phyloP scores from a whole-genome alignment of 2,113 vertebrate genomes.

The Elanoides forficatus region DNA sequence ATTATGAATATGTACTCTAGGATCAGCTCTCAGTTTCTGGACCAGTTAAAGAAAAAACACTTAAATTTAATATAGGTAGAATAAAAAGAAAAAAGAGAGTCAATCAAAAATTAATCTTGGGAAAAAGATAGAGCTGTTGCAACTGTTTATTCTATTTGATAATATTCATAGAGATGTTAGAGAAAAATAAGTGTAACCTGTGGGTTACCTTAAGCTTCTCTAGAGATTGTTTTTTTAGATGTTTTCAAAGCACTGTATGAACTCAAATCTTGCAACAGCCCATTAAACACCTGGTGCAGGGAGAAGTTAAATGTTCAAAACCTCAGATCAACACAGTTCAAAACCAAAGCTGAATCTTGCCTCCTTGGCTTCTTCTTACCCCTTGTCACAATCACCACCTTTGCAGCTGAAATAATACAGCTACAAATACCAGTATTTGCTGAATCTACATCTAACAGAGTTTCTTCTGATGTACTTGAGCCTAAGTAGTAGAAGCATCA shows the following conservation, averaged over 20 bases:
- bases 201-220: background rate
- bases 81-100: background rate
- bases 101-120: background rate
- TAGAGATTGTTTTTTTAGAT: background rate
- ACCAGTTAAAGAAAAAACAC: background rate
- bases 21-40: background rate
- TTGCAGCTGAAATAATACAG: background rate
- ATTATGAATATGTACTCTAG: background rate
- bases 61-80: background rate
- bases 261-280: background rate
- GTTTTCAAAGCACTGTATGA: background rate
- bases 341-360: background rate
- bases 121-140: background rate
- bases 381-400: background rate
- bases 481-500: background rate
- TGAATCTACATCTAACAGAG: background rate
- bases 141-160: background rate
- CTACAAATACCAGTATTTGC: background rate
- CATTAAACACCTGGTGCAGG: background rate
- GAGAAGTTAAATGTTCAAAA: background rate
- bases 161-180: background rate
- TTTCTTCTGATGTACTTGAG: background rate
- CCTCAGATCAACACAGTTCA: background rate
- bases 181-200: background rate
- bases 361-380: background rate